A percentile compares a stretch with the other conserved stretches of the same genome.
These are phyloP conservation scores for Pachliopta kotzebuea DNA, from an alignment of 2,888 invertebrate species.

Conservation along the genomic window DNA sequence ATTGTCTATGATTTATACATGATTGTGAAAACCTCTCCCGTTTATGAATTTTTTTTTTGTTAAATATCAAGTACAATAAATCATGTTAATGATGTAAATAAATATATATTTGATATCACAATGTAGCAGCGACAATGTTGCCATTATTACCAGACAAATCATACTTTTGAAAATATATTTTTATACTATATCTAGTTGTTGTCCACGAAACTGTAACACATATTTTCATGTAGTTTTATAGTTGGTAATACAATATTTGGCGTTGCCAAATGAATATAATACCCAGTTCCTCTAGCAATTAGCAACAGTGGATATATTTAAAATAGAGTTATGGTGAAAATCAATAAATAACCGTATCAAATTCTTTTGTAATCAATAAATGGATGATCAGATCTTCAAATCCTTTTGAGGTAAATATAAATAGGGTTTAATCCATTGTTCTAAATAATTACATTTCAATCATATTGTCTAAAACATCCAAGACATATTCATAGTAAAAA, in stretches of 20 bases:
- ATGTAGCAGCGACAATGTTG: constrained; percentile 7
- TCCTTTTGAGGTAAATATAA: too few relatives aligned
- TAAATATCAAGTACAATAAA: constrained; percentile 26
- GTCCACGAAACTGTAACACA: not conserved
- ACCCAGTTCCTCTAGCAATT: not conserved
- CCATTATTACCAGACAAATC: constrained; percentile 15
- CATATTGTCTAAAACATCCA: too few relatives aligned
- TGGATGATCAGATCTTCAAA: not conserved
- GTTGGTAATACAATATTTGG: not conserved
- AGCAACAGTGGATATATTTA: too few relatives aligned
- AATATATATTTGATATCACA: constrained; percentile 24
- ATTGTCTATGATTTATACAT: not conserved
- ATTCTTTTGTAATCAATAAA: not conserved
- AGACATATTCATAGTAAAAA: too few relatives aligned
- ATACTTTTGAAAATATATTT: constrained; percentile 8
- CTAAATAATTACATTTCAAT: too few relatives aligned
- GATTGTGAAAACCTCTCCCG: not conserved
- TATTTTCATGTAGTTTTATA: constrained; percentile 1
- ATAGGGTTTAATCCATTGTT: too few relatives aligned
- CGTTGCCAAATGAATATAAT: not conserved
- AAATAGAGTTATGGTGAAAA: too few relatives aligned
- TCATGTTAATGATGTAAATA: not conserved
- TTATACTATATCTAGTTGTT: constrained; percentile 1
- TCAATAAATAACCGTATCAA: too few relatives aligned
- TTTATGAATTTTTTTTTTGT: not conserved